These are phyloP conservation scores for Blastobasis lacticolella DNA, from an alignment of 2,888 invertebrate species.

Conservation along the genomic window DNA sequence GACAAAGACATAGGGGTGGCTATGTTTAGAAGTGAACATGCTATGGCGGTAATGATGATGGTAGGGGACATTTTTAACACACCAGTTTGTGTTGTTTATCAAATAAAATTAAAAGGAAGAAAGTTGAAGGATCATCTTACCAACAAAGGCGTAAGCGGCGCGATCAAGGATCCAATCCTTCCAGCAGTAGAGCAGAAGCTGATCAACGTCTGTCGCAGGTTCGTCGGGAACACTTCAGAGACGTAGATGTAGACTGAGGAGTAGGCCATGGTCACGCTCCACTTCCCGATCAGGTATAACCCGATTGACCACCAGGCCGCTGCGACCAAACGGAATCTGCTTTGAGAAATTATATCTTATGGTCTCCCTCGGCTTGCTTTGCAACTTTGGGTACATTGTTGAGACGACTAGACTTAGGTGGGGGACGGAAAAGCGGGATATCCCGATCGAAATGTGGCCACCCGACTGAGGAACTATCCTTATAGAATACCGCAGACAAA, in stretches of 20 bases:
- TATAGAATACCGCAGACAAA: too few species aligned
- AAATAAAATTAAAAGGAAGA: too few species aligned
- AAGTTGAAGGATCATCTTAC: slow-evolving; percentile 43
- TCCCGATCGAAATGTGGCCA: too few species aligned
- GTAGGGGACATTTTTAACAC: too few species aligned
- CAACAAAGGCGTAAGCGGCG: slow-evolving; percentile 79
- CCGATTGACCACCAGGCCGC: slow-evolving; percentile 70
- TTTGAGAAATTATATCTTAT: slow-evolving; percentile 6
- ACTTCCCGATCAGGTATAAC: slow-evolving; percentile 78
- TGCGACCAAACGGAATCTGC: slow-evolving; percentile 19
- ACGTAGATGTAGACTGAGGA: slow-evolving; percentile 79
- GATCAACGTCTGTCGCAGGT: slow-evolving; percentile 78
- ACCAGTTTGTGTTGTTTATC: too few species aligned
- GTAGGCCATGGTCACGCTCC: slow-evolving; percentile 79
- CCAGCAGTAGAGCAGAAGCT: slow-evolving; percentile 80
- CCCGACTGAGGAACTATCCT: too few species aligned
- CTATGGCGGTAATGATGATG: too few species aligned
- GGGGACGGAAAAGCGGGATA: too few species aligned
- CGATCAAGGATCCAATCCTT: slow-evolving; percentile 77
- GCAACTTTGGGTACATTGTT: too few species aligned
- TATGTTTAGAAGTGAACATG: too few species aligned
- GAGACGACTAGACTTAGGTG: too few species aligned
- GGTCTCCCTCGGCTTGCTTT: slow-evolving; percentile 6
- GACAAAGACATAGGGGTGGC: too few species aligned
- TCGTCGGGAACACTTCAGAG: slow-evolving; percentile 81